Evolutionary conservation across 2,888 invertebrate genomes (phyloP), one percentile per base, ranked within the genome.

Genomic region (Stramonita haemastoma): DNA sequence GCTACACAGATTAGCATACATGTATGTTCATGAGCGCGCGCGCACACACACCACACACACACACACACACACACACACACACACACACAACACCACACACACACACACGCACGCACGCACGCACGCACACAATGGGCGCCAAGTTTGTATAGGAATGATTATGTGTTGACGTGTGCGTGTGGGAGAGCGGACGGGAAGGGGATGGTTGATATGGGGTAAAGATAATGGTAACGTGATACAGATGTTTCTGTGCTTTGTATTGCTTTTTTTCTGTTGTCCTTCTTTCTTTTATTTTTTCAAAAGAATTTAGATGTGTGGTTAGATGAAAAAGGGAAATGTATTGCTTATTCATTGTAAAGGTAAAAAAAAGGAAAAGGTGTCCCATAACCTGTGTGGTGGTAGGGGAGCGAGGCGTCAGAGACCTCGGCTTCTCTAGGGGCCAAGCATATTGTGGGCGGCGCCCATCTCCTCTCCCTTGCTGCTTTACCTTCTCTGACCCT

Each of bases 71-170:
- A 77, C 77, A 77, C 77, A 77, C 77, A 77, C 77, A 77, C 77
- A 77, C 29, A 77, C 77, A 77, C 77, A 77, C 77, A 77, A 11
- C 8, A 11, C 8, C 77, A 77, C 77, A 77, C 77, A 77, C 77
- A 77, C 77, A 77, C 77, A 77, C 77, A 77, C 77, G n/a, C 77
- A 77, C 77, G n/a, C 77, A 77, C 29, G n/a, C 77, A 77, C 77
- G n/a, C 77, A 77, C 77, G n/a, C 77, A 77, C 77, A 77, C 77
- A 77, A 11, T 26, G 13, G n/a, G 13, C 19, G 13, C 26, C 13
- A 6, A 22, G 66, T 66, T 17, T 2, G 13, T 66, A 13, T 66
- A 26, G 17, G 66, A 22, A 26, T 66, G 13, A 22, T 17, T 13
- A 13, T 66, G 66, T 66, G 66, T 66, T 17, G 2, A 26, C 26